Evolutionary conservation across 2,888 invertebrate genomes (phyloP).

Genomic region (Beris morrisii): DNA sequence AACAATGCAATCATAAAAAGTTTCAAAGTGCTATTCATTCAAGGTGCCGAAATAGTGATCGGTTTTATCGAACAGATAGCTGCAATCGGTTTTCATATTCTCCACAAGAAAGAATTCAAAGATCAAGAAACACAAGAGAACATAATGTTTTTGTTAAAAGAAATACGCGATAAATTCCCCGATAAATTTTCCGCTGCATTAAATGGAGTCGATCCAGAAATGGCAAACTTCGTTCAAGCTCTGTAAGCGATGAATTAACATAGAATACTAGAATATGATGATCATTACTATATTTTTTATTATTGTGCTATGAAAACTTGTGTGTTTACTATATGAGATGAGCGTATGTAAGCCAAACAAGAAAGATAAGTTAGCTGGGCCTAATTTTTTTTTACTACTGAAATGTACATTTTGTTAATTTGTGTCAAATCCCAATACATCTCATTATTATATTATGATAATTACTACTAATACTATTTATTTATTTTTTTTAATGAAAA

Average conservation of each 20-base stretch:
- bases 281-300: background rate
- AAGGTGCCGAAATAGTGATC: slow-evolving; percentile 61
- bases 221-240: slow-evolving; percentile 45
- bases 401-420: too few species aligned
- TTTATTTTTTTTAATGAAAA: too few species aligned
- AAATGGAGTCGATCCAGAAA: slow-evolving; percentile 47
- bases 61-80: slow-evolving; percentile 61
- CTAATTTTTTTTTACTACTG: background rate
- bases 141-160: slow-evolving; percentile 60
- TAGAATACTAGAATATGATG: background rate
- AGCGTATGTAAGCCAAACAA: background rate
- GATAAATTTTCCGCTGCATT: slow-evolving; percentile 60
- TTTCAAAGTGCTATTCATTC: slow-evolving; percentile 64
- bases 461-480: too few species aligned
- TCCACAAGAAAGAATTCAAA: slow-evolving; percentile 61
- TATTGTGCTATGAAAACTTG: slow-evolving; percentile 1
- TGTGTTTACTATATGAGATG: background rate
- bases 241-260: slow-evolving; percentile 22
- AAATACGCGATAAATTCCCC: slow-evolving; percentile 61
- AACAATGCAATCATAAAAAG: slow-evolving; percentile 70
- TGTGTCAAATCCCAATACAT: too few species aligned
- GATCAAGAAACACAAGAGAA: slow-evolving; percentile 45
- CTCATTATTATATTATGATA: too few species aligned
- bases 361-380: background rate
- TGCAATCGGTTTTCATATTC: slow-evolving; percentile 60